phyloP scores from a whole-genome alignment of 2,888 invertebrate species.

The Drosophila sordidula region DNA sequence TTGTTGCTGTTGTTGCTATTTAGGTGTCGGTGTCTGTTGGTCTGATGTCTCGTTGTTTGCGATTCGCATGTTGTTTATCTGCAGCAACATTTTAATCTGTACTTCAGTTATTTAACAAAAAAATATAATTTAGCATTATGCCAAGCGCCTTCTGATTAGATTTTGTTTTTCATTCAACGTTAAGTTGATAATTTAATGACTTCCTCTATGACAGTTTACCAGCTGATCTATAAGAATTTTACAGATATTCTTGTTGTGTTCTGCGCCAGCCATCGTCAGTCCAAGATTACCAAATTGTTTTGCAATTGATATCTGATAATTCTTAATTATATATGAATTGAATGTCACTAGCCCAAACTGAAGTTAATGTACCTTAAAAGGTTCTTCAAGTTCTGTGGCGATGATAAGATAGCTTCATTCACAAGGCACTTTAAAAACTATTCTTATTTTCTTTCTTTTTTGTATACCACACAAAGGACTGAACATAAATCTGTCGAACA shows the following conservation, averaged over 20 bases:
- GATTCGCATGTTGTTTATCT: conserved; percentile 65
- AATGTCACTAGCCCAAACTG: conserved; percentile 17
- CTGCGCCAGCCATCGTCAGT: neutral
- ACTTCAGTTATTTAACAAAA: conserved; percentile 54
- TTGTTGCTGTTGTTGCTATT: conserved; percentile 31
- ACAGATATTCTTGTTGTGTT: conserved; percentile 3
- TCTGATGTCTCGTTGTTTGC: conserved; percentile 44
- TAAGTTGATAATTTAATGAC: conserved; percentile 64
- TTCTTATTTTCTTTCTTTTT: neutral
- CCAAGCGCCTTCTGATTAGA: conserved; percentile 52
- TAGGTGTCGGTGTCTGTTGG: conserved; percentile 61
- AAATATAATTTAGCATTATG: conserved; percentile 61
- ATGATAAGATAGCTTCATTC: conserved; percentile 28
- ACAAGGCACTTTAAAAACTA: neutral
- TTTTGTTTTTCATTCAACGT: conserved; percentile 28
- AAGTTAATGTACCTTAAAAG: conserved; percentile 27
- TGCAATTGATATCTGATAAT: conserved; percentile 12
- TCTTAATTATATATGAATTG: conserved; percentile 36
- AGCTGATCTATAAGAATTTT: conserved; percentile 24
- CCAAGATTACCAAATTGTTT: conserved; percentile 4
- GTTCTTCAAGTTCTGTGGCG: conserved; percentile 9
- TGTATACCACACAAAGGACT: conserved; percentile 33
- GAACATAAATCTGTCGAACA: conserved; percentile 25
- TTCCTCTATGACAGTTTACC: conserved; percentile 50
- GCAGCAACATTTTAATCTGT: conserved; percentile 72